Base-by-base conservation (phyloP, 2,888 invertebrate species). In the Nemurella pictetii region DNA sequence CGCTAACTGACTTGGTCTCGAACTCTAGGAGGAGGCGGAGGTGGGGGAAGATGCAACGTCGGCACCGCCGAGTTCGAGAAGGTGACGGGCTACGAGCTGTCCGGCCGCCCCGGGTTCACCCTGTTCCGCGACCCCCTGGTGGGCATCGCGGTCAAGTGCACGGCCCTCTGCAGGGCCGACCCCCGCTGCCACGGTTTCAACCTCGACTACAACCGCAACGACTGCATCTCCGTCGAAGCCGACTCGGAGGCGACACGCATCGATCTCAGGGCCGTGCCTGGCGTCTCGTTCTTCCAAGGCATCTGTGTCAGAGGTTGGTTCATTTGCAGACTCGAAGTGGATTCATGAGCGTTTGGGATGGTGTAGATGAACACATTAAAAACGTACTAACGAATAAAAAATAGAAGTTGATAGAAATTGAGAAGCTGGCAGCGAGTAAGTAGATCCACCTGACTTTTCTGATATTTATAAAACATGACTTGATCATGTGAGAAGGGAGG, bases 161-260 rank as follows among this genome's bases (percentile, higher is more conserved):
- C 89, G 9, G 87, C 89, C 32, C 87, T 89, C 30, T 91, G 91
- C 86, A 89, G 89, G 85, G 88, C 88, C 78, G 89, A 89, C 81
- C 88, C 88, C 7, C 89, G 89, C 30, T 91, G 91, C 87, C 88
- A 88, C 74, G 90, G 89, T 20, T 90, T 91, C 87, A 90, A 90
- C 85, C 87, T 91, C 85, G 90, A 91, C 87, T 90, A 90, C 87
- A 89, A 89, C 84, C 88, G 90, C 81, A 89, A 89, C 86, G 89
- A 90, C 75, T 91, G 90, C 86, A 88, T 88, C 27, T 88, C 89
- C n/a, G 86, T 90, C 83, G 89, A 89, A 80, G 87, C 88, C 85
- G 88, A 88, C 27, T 88, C 89, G 74, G 88, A 89, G 80, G 88
- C 88, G 83, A 88, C 88, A 3, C 88, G 89, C 5, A 88, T 89